phyloP scores from a whole-genome alignment of 2,888 invertebrate species.

The Emmelina monodactyla region DNA sequence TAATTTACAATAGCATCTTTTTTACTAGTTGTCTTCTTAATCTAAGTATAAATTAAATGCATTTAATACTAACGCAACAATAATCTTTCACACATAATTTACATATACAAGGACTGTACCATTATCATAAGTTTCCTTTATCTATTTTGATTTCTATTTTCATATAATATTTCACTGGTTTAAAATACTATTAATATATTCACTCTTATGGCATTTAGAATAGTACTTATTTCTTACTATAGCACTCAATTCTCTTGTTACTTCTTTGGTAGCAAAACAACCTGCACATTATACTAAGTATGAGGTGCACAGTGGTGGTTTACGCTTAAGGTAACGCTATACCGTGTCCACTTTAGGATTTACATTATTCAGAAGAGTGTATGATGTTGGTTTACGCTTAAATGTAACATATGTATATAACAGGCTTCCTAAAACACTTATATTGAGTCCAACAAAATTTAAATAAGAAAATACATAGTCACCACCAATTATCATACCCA shows the following conservation, averaged over 20 bases:
- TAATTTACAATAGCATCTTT: no score
- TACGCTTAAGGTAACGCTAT: slow-evolving; percentile 29
- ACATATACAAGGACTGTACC: no score
- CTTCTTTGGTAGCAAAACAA: slow-evolving; percentile 41
- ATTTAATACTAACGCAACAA: no score
- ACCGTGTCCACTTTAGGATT: slow-evolving; percentile 46
- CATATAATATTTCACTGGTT: no score
- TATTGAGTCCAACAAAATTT: slow-evolving; percentile 96
- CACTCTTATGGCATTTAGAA: slow-evolving; percentile 1
- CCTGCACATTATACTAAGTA: slow-evolving; percentile 28
- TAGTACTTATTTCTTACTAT: neutral
- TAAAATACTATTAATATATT: no score
- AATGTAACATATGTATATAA: slow-evolving; percentile 90
- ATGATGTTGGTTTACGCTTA: slow-evolving; percentile 59
- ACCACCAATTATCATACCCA: slow-evolving; percentile 98
- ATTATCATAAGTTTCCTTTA: no score
- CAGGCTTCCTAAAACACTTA: slow-evolving; percentile 88
- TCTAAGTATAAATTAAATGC: no score
- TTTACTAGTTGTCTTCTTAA: no score
- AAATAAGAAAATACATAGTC: slow-evolving; percentile 95
- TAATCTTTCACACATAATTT: no score
- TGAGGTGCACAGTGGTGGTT: slow-evolving; percentile 26
- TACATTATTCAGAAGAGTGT: slow-evolving; percentile 22
- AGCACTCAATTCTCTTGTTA: slow-evolving; percentile 13
- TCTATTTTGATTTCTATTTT: no score